Evolutionary conservation across 2,888 invertebrate species (phyloP).

Genomic region (Alloplasta piceator): DNA sequence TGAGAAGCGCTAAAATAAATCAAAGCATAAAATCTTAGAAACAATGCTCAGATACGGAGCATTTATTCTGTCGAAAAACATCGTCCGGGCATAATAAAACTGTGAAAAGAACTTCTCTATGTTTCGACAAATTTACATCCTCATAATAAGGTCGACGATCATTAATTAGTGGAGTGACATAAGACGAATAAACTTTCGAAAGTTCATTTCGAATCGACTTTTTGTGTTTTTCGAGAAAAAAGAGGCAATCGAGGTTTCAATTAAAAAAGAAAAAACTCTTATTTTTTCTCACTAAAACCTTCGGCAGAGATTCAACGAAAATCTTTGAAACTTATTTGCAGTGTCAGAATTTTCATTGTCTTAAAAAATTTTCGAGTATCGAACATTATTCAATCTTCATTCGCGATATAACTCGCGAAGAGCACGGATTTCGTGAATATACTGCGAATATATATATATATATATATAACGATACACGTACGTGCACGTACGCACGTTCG

Average conservation of each 20-base stretch:
- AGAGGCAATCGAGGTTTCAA: constrained; percentile 5
- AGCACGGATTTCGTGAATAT: background rate
- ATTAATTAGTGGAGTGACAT: background rate
- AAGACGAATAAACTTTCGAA: background rate
- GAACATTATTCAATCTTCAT: background rate
- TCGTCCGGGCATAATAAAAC: background rate
- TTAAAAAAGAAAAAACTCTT: constrained; percentile 17
- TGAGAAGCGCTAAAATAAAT: background rate
- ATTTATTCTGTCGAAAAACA: background rate
- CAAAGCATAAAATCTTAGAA: background rate
- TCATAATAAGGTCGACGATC: background rate
- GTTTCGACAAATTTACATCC: background rate
- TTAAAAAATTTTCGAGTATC: background rate
- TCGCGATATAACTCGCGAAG: background rate
- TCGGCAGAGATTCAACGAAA: constrained; percentile 1
- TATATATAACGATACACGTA: constrained; percentile 25
- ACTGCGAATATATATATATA: constrained; percentile 10
- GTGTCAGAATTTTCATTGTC: background rate
- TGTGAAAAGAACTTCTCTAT: background rate
- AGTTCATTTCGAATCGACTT: background rate
- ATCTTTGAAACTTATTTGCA: background rate
- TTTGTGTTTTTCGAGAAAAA: constrained; percentile 20
- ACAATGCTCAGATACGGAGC: background rate
- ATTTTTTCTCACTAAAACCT: constrained; percentile 11
- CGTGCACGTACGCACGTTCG: constrained; percentile 38